Evolutionary conservation across 2,797 vertebrate species (phyloP), one percentile per base, ranked within the genome.

Genomic region (Tapera naevia): DNA sequence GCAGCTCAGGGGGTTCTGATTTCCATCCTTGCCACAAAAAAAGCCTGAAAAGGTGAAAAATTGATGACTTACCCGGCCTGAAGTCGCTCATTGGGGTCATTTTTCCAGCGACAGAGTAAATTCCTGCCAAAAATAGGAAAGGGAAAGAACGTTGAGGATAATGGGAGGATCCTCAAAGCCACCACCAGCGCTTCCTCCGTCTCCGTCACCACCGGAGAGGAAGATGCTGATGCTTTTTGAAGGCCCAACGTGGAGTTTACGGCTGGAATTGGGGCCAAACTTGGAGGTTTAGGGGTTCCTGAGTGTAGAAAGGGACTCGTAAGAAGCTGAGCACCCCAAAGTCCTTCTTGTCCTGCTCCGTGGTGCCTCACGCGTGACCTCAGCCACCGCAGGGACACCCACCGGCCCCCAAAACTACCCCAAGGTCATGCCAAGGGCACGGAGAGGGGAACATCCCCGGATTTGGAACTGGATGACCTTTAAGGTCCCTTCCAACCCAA

Each of bases 331-430:
- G 19, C 9, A 1, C 9, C 57, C 56, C 5, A 1, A 48, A 30
- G 4, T 7, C 2, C 3, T 19, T 37, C 37, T 1, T 1, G 0
- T 32, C n/a, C 15, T 0, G 3, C 45, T 53, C 75, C 4, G 0
- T 19, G 7, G 13, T 0, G 19, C n/a, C n/a, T n/a, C n/a, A n/a
- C n/a, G n/a, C n/a, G n/a, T n/a, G n/a, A n/a, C n/a, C n/a, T n/a
- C n/a, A n/a, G n/a, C n/a, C n/a, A n/a, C n/a, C n/a, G n/a, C n/a
- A 41, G 2, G 45, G 16, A 25, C 11, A 3, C 5, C n/a, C 19
- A 0, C 10, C 9, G 1, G 17, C 11, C 33, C 56, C 25, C 0
- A 24, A 74, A 81, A 32, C 22, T 57, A 17, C 18, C 22, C 22
- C 33, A 23, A 33, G 56, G 17, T 13, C 53, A 7, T 7, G 4